phyloP scores from a whole-genome alignment of 2,113 vertebrate genomes.

The Peromyscus californicus region DNA sequence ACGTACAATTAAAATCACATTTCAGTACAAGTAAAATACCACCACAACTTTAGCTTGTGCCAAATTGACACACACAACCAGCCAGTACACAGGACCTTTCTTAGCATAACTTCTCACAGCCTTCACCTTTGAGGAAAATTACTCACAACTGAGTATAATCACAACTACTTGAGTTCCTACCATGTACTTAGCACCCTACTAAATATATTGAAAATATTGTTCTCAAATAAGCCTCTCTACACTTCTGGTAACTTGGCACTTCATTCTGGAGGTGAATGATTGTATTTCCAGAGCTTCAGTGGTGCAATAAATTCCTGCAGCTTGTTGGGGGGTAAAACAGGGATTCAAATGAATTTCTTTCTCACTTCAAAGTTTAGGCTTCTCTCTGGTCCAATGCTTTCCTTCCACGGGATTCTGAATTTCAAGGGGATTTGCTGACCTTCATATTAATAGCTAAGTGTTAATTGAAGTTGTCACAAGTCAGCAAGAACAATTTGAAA shows the following conservation, averaged over 20 bases:
- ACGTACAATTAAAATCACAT: too few relatives aligned
- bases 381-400: slow-evolving; percentile 39
- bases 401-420: slow-evolving; percentile 29
- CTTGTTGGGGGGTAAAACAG: neutral
- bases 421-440: slow-evolving; percentile 59
- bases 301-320: neutral
- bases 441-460: slow-evolving; percentile 34
- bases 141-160: neutral
- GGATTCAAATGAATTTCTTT: slow-evolving; percentile 42
- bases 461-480: slow-evolving; percentile 42
- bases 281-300: neutral
- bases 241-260: neutral
- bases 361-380: neutral
- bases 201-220: neutral
- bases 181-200: neutral
- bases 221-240: neutral
- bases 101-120: neutral
- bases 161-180: slow-evolving; percentile 13
- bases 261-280: neutral
- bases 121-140: slow-evolving; percentile 8
- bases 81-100: neutral
- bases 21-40: too few relatives aligned
- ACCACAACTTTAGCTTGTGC: neutral
- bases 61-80: neutral
- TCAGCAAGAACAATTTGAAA: slow-evolving; percentile 56